Evolutionary conservation across 2,888 invertebrate species (phyloP).

Genomic region (Drosophila mimetica): DNA sequence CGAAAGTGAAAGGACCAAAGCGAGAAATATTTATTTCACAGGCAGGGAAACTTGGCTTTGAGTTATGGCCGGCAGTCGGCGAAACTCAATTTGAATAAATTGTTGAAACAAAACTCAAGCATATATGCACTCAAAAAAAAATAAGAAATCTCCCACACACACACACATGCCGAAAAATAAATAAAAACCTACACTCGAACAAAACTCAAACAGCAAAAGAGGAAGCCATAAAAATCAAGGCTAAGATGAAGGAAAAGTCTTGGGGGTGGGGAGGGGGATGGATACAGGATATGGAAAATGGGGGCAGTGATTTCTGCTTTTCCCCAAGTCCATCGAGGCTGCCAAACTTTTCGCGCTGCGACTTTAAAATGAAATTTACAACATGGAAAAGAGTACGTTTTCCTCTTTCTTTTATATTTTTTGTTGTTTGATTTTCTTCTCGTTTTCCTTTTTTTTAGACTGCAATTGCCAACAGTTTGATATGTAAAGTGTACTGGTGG

Average conservation of each 20-base stretch:
- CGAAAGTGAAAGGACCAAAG: constrained; percentile 43
- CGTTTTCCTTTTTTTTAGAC: not conserved
- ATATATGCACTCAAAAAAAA: constrained; percentile 15
- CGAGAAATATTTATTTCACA: constrained; percentile 33
- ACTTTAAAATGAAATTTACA: constrained; percentile 76
- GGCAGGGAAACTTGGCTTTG: constrained; percentile 55
- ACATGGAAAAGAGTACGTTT: constrained; percentile 49
- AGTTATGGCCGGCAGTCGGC: constrained; percentile 75
- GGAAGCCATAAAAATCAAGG: constrained; percentile 58
- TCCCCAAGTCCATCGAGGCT: constrained; percentile 61
- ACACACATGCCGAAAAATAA: not conserved
- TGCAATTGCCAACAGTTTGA: constrained; percentile 44
- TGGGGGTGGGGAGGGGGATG: too few species aligned
- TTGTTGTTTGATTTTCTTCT: constrained; percentile 5
- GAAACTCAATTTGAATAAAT: constrained; percentile 80
- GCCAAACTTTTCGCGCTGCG: constrained; percentile 61
- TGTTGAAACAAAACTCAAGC: constrained; percentile 63
- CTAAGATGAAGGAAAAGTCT: not conserved
- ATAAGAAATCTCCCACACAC: constrained; percentile 1
- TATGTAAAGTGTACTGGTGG: constrained; percentile 21
- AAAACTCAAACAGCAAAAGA: constrained; percentile 27
- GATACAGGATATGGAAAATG: too few species aligned
- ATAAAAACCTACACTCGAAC: constrained; percentile 26
- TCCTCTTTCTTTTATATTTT: constrained; percentile 4
- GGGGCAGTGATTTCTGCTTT: constrained; percentile 32